Base-by-base conservation (phyloP, 2,113 vertebrate genomes). In the Laterallus jamaicensis region DNA sequence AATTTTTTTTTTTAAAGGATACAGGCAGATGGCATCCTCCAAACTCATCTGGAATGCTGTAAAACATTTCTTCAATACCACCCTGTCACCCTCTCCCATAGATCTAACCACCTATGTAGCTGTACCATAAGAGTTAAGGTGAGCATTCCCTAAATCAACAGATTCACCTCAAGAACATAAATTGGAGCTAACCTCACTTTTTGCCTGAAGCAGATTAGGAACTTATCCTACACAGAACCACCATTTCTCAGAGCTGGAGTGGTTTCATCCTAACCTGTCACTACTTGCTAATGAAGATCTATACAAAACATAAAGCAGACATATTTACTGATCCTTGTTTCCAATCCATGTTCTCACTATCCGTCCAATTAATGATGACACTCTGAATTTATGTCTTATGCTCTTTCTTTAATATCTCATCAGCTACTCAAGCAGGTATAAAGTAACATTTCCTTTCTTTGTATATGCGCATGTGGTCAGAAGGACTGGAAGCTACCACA, bases 71-170 rank as follows among this genome's bases (percentile, higher is more conserved):
- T 68, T 88, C 20, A 58, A 5, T 14, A 20, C 19, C 16, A 49
- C 47, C 15, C 20, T 56, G 14, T 44, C 49, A 56, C 10, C 21
- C 18, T 55, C 40, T 83, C 64, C 56, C 56, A 63, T 3, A 79
- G 35, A 44, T 32, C 12, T 44, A 37, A 83, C 10, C 40, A 77
- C 37, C 68, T 9, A 63, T 2, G 21, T 3, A 39, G 6, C 32
- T 44, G 22, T 56, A 63, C n/a, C 29, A 52, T 4, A 5, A 10
- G 58, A 42, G 19, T 44, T n/a, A 77, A 62, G 0, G 0, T 19
- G 24, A 74, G 20, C 42, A 52, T 17, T 78, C 28, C 55, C 47
- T 31, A 42, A 40, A 71, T 21, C 52, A 70, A 52, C 2, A 37
- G 29, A 59, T 28, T 59, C 12, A 85, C 18, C 24, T 47, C 24